These are phyloP conservation scores for Alloscopus bannaensis DNA, from an alignment of 2,888 invertebrate species.

Conservation along the genomic window DNA sequence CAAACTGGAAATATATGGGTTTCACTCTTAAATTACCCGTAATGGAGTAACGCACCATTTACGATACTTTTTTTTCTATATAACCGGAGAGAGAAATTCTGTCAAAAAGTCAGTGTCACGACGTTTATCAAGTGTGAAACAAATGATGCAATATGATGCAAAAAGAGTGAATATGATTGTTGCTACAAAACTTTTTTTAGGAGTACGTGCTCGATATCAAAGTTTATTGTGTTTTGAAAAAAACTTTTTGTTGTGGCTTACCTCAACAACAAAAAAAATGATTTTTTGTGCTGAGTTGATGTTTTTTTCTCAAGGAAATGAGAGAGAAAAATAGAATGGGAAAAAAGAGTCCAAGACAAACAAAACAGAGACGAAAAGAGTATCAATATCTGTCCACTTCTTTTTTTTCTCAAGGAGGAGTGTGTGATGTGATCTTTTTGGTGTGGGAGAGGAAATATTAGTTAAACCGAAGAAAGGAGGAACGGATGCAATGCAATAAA, in stretches of 20 bases:
- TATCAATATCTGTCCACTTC: constrained; percentile 35
- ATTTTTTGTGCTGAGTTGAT: not conserved
- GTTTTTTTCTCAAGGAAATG: not conserved
- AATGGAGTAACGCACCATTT: constrained; percentile 32
- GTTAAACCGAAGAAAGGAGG: constrained; percentile 20
- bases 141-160: constrained; percentile 26
- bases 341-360: not conserved
- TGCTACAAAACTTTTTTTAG: not conserved
- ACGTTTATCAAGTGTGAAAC: constrained; percentile 36
- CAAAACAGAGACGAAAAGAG: not conserved
- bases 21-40: constrained; percentile 12
- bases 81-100: not conserved
- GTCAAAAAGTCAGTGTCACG: constrained; percentile 22
- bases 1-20: too few relatives aligned
- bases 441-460: constrained; percentile 1
- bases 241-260: constrained; percentile 31
- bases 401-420: too few relatives aligned
- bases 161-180: too few relatives aligned
- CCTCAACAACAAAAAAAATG: constrained; percentile 9
- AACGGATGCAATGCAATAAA: constrained; percentile 28
- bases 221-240: not conserved
- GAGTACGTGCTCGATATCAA: not conserved
- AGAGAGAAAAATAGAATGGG: too few relatives aligned
- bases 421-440: too few relatives aligned
- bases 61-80: not conserved